These are phyloP conservation scores for Dromiciops gliroides DNA, from an alignment of 2,113 vertebrate genomes.

Conservation along the genomic window DNA sequence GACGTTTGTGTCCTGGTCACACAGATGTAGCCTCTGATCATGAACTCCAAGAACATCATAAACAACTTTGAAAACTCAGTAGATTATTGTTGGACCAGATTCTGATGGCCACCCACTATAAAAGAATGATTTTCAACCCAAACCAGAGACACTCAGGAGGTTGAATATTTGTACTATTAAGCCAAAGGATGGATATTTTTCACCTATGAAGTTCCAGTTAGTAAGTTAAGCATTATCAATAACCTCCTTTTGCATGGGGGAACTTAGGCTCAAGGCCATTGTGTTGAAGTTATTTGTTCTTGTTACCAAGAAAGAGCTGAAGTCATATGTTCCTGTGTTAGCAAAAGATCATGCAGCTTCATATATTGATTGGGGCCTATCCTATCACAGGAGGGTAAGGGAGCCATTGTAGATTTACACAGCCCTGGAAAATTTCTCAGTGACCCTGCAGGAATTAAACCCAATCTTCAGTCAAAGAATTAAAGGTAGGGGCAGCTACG, in stretches of 20 bases:
- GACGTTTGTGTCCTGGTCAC: constrained; percentile 11
- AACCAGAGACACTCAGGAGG: background rate
- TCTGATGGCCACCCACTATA: background rate
- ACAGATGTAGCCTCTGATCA: background rate
- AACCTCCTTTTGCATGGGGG: background rate
- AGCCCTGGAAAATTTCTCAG: background rate
- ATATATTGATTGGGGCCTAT: background rate
- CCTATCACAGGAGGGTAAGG: background rate
- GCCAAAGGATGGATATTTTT: background rate
- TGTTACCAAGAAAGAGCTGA: background rate
- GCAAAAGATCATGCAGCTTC: background rate
- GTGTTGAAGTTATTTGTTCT: background rate
- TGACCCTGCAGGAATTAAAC: no score
- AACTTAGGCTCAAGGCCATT: background rate
- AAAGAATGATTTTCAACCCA: background rate
- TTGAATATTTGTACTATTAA: background rate
- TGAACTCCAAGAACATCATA: background rate
- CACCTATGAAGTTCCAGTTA: background rate
- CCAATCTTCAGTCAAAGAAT: no score
- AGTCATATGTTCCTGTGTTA: background rate
- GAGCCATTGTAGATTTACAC: background rate
- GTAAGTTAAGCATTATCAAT: background rate
- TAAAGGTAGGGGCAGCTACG: no score
- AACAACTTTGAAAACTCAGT: background rate
- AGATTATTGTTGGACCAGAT: background rate